phyloP scores from a whole-genome alignment of 2,113 vertebrate species.

The Nibea albiflora region DNA sequence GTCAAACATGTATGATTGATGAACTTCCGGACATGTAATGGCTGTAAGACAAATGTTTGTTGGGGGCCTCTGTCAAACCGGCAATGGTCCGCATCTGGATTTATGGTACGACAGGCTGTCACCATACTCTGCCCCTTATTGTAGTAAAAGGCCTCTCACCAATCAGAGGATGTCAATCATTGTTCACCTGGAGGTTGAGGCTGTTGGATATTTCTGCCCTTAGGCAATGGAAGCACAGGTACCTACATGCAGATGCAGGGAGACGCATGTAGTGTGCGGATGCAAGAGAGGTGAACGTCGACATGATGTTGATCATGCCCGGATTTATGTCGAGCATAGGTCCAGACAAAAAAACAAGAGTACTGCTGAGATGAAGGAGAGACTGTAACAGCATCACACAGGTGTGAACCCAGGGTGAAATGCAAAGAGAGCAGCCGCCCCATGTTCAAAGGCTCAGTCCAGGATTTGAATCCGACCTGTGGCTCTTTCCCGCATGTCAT shows the following conservation, averaged over 20 bases:
- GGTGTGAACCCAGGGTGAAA: background rate
- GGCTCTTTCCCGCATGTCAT: too few species aligned
- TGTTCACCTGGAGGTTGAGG: slow-evolving; percentile 59
- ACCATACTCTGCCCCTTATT: slow-evolving; percentile 29
- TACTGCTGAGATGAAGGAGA: background rate
- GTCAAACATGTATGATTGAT: slow-evolving; percentile 52
- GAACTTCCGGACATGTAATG: slow-evolving; percentile 23
- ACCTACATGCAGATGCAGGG: slow-evolving; percentile 36
- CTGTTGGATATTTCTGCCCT: slow-evolving; percentile 33
- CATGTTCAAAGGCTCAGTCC: too few species aligned
- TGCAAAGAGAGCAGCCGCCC: too few species aligned
- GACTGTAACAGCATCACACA: background rate
- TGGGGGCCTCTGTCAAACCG: slow-evolving; percentile 17
- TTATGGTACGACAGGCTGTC: slow-evolving; percentile 42
- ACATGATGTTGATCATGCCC: slow-evolving; percentile 30
- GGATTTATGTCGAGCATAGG: slow-evolving; percentile 1
- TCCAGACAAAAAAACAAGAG: background rate
- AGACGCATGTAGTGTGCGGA: slow-evolving; percentile 22
- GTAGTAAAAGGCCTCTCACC: slow-evolving; percentile 42
- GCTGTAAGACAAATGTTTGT: slow-evolving; percentile 11
- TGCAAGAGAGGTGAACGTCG: slow-evolving; percentile 26
- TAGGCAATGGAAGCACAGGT: slow-evolving; percentile 55
- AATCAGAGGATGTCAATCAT: slow-evolving; percentile 54
- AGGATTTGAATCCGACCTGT: too few species aligned
- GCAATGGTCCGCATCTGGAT: slow-evolving; percentile 13